Evolutionary conservation across 2,797 vertebrate genomes (phyloP), one percentile per base, ranked within the genome.

Genomic region (Ara ararauna): DNA sequence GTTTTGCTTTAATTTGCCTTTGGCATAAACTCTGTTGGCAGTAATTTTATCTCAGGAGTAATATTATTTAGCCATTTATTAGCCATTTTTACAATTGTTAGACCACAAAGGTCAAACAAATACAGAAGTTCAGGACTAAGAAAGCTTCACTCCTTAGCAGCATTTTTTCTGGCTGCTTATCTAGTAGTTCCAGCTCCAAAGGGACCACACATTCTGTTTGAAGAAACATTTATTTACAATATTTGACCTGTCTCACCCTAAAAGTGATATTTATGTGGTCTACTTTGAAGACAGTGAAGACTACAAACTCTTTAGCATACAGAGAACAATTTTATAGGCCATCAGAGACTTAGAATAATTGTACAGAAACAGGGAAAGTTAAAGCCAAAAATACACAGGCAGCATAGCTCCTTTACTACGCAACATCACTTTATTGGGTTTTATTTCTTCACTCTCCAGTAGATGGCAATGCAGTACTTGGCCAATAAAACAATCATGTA

Each of bases 401-500:
- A 79, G 58, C 4, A 2, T 18, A 36, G 20, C 11, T 75, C 38
- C 58, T 23, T 62, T 30, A 13, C 45, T 32, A 13, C 3, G 38
- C 53, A 54, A 1, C 5, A 32, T 22, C 20, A 34, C 14, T 71
- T 91, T 36, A 21, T 9, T 68, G 65, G 34, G 13, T 38, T 86
- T 82, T 54, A 93, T 95, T 93, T 87, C 91, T 85, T 72, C 72
- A 70, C 29, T 95, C 42, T 85, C 96, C 97, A 95, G 96, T 77
- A 97, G 97, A 91, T 97, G 97, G 97, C 96, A 96, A 89, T 70
- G 87, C 92, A 87, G 74, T 30, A 93, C 87, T 89, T 95, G 90
- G 85, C 75, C 76, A 94, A 62, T 67, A 60, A 85, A 87, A 81
- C 13, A 50, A 20, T 44, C 21, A 29, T 29, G 47, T 30, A 40